phyloP scores from a whole-genome alignment of 2,797 vertebrate species.

The Acanthurus tractus region DNA sequence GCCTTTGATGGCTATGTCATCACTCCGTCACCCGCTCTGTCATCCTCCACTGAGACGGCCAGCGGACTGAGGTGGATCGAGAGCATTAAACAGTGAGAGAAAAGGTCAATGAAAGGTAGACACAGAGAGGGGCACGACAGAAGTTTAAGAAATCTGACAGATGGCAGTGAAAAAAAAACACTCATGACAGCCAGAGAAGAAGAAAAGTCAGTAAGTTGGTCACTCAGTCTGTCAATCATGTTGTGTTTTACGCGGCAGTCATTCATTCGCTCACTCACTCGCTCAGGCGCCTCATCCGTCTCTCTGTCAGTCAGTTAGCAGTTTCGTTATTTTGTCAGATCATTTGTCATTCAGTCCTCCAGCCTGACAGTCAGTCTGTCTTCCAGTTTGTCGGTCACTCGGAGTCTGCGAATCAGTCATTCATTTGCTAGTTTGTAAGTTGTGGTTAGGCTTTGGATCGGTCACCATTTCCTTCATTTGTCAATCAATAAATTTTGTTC shows the following conservation, averaged over 20 bases:
- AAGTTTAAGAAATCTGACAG: constrained; percentile 42
- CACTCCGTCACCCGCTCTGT: constrained; percentile 52
- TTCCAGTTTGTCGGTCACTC: constrained; percentile 1
- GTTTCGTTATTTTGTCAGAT: constrained; percentile 42
- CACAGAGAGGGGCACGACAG: constrained; percentile 3
- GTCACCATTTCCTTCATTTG: constrained; percentile 4
- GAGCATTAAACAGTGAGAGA: constrained; percentile 46
- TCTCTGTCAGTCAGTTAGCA: constrained; percentile 50
- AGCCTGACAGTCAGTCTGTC: constrained; percentile 24
- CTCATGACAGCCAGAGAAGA: constrained; percentile 5
- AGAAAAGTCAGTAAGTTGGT: constrained; percentile 34
- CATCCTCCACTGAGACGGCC: constrained; percentile 49
- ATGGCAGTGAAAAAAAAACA: constrained; percentile 15
- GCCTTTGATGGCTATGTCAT: constrained; percentile 63
- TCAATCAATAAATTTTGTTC: constrained; percentile 23
- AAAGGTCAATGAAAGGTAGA: constrained; percentile 58
- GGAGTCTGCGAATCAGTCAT: neutral
- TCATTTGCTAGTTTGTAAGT: neutral
- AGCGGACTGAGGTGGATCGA: constrained; percentile 34
- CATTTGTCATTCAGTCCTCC: constrained; percentile 42
- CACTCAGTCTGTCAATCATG: constrained; percentile 47
- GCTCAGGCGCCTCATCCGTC: constrained; percentile 35
- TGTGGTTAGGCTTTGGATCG: neutral
- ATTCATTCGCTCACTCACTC: constrained; percentile 1
- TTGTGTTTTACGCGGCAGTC: constrained; percentile 50